phyloP scores from a whole-genome alignment of 2,888 invertebrate species.

The Mythimna pallens region DNA sequence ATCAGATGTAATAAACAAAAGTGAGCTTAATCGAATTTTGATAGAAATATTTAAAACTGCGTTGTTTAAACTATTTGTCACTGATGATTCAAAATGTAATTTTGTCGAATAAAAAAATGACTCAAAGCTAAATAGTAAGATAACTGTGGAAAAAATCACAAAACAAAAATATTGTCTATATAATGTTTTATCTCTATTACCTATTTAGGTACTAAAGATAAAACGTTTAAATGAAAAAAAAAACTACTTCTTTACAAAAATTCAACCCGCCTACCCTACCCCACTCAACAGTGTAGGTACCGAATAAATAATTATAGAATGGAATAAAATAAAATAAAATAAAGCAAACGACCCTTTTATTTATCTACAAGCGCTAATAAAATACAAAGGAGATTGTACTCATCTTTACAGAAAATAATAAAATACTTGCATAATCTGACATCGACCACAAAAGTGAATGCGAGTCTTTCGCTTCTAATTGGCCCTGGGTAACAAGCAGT shows the following conservation, averaged over 20 bases:
- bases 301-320: not conserved
- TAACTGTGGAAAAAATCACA: no score
- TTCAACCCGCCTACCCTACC: not conserved
- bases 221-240: no score
- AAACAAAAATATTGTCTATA: no score
- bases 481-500: not conserved
- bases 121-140: no score
- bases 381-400: not conserved
- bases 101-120: no score
- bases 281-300: not conserved
- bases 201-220: no score
- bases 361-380: not conserved
- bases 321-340: not conserved
- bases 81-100: no score
- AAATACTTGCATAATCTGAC: constrained; percentile 1
- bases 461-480: constrained; percentile 1
- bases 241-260: not conserved
- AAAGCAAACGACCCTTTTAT: not conserved
- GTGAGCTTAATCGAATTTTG: no score
- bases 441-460: constrained; percentile 7
- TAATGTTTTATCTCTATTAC: no score
- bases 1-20: not conserved
- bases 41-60: no score
- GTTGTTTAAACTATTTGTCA: no score
- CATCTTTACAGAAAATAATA: not conserved